phyloP scores from a whole-genome alignment of 2,888 invertebrate species.

The Tetranychus piercei region DNA sequence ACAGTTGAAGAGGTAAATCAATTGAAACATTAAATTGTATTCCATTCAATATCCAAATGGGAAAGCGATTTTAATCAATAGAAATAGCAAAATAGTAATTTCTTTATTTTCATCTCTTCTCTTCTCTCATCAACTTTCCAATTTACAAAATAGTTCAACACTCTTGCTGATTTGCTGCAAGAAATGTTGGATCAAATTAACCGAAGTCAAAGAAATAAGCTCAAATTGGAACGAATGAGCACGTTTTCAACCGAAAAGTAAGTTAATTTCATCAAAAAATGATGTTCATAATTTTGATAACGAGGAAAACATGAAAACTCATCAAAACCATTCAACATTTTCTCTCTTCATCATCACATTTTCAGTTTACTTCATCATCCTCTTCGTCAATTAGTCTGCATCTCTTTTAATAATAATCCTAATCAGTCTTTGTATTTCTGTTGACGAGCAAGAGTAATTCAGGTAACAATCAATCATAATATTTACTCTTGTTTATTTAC shows the following conservation, averaged over 20 bases:
- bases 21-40: too few species aligned
- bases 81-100: too few species aligned
- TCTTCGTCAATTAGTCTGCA: too few species aligned
- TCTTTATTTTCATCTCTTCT: not conserved
- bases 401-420: too few species aligned
- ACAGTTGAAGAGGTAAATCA: conserved; percentile 53
- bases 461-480: too few species aligned
- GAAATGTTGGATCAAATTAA: conserved; percentile 53
- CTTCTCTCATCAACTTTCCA: not conserved
- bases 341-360: too few species aligned
- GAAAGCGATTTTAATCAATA: not conserved
- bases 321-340: too few species aligned
- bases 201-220: conserved; percentile 65
- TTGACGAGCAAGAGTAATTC: too few species aligned
- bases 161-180: conserved; percentile 60
- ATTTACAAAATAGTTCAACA: conserved; percentile 34
- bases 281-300: not conserved
- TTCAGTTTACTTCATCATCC: too few species aligned
- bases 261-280: conserved; percentile 16
- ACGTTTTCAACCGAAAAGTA: conserved; percentile 35
- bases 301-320: not conserved
- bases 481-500: too few species aligned
- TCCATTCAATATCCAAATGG: not conserved
- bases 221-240: conserved; percentile 61
- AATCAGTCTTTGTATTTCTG: too few species aligned